Conservation (phyloP, 2,888 invertebrate genomes). For the Caenorhabditis wallacei region DNA sequence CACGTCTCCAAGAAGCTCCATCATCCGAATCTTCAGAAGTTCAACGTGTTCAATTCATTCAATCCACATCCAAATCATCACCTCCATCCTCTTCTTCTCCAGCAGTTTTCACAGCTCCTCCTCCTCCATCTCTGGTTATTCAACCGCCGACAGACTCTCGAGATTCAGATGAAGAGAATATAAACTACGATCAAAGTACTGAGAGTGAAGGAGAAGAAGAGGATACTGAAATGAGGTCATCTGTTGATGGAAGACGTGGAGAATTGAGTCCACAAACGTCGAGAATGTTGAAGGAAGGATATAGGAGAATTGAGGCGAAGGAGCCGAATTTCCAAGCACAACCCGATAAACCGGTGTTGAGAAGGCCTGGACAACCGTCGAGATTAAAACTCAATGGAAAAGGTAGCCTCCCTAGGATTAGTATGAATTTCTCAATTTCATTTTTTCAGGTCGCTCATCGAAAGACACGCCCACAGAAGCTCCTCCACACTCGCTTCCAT, state of each 20-base stretch:
- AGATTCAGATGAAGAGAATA: constrained; percentile 68
- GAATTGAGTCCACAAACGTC: constrained; percentile 64
- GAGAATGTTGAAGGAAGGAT: constrained; percentile 63
- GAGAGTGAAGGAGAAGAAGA: constrained; percentile 63
- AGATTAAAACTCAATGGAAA: constrained; percentile 59
- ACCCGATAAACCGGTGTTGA: constrained; percentile 84
- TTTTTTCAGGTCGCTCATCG: constrained; percentile 10
- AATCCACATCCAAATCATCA: constrained; percentile 6
- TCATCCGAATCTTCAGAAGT: constrained; percentile 18
- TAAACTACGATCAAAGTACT: constrained; percentile 66
- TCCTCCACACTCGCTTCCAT: constrained; percentile 43
- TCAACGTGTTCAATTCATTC: constrained; percentile 47
- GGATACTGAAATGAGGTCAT: constrained; percentile 21
- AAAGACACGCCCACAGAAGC: neutral
- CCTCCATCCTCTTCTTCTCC: constrained; percentile 8
- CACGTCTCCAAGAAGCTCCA: constrained; percentile 23
- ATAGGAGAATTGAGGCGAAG: constrained; percentile 63
- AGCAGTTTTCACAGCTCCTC: constrained; percentile 52
- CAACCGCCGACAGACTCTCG: constrained; percentile 39
- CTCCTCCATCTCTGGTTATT: constrained; percentile 40
- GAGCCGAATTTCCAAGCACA: constrained; percentile 84
- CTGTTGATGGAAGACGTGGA: constrained; percentile 25
- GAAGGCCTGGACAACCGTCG: constrained; percentile 77
- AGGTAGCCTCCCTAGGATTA: too few species aligned
- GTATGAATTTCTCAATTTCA: neutral